Percentiles rank a stretch among this genome's conserved stretches.
Conservation (phyloP, 2,888 invertebrate genomes). For the Drosophila peninsularis region DNA sequence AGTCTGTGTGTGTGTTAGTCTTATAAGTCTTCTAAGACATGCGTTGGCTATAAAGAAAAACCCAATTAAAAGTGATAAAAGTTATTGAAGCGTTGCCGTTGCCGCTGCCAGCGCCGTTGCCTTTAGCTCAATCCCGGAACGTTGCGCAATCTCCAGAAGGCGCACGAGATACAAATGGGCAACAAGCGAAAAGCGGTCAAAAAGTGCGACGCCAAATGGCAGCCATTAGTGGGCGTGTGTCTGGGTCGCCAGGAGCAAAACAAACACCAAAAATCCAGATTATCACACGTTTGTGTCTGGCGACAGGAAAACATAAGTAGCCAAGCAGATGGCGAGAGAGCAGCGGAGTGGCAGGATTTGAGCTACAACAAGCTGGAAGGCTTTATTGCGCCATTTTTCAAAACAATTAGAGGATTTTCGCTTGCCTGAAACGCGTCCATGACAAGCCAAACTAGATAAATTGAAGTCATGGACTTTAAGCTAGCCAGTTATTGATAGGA, state of each 20-base stretch:
- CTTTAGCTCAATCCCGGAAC: slow-evolving; percentile 16
- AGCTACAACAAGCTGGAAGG: slow-evolving; percentile 18
- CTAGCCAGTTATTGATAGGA: slow-evolving; percentile 18
- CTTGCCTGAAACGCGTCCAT: slow-evolving; percentile 12
- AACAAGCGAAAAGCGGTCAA: slow-evolving; percentile 49
- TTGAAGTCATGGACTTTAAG: slow-evolving; percentile 19
- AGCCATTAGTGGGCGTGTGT: slow-evolving; percentile 61
- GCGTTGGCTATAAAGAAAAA: slow-evolving; percentile 80
- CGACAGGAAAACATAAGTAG: slow-evolving; percentile 17
- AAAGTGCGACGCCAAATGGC: slow-evolving; percentile 64
- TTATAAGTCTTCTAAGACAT: slow-evolving; percentile 65
- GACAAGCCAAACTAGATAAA: slow-evolving; percentile 33
- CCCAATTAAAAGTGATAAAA: slow-evolving; percentile 81
- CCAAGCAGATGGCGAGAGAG: too few species aligned
- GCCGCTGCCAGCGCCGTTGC: slow-evolving; percentile 9
- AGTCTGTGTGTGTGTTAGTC: slow-evolving; percentile 45
- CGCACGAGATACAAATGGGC: slow-evolving; percentile 60
- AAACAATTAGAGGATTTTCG: slow-evolving; percentile 53
- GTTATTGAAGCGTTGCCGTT: slow-evolving; percentile 67
- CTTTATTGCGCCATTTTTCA: slow-evolving; percentile 48
- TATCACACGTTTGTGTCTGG: slow-evolving; percentile 55
- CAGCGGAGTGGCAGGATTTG: background rate
- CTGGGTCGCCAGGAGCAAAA: background rate
- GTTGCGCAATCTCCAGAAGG: slow-evolving; percentile 10
- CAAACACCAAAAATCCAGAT: slow-evolving; percentile 44